Base-by-base conservation (phyloP, 2,113 vertebrate genomes). In the Epinephelus moara region DNA sequence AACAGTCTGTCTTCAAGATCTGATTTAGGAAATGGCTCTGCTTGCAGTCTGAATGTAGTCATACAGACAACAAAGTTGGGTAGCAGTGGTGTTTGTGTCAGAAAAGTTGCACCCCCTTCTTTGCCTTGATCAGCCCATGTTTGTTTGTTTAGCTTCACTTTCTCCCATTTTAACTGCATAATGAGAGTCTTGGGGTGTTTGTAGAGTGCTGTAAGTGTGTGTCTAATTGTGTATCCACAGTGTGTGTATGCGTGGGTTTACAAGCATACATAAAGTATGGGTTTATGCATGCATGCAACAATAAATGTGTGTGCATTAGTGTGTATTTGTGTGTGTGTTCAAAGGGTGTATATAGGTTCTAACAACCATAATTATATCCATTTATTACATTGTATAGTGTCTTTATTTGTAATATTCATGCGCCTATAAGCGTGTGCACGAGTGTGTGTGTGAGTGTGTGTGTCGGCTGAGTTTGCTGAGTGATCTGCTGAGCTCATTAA, bases 401-500 rank as follows among this genome's bases (percentile, higher is more conserved):
- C 23, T 89, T 67, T 37, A 64, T 81, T 64, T 66, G 81, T 82
- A 49, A 37, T 71, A 77, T 68, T 40, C 21, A 53, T 23, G 42
- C 8, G 2, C 2, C 19, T 81, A 49, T 17, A 15, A 49, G 57
- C 3, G 6, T 7, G 25, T 4, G 71, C 62, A 75, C 74, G 3
- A 4, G 70, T 59, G 83, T 49, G 66, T 18, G 42, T 53, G 66
- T 59, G 75, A 37, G 70, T 73, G 77, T 73, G 81, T 84, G 82
- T 70, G 85, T 72, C 7, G 25, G 47, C 40, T 27, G 27, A 37
- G 64, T 30, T 69, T 10, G 83, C 76, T 59, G 86, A 92, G 85
- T 91, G 89, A 93, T 90, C 91, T 90, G 92, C 88, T 91, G 83
- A 83, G 83, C 87, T 94, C 92, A 91, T 92, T 93, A 91, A 86